Percentiles rank a stretch among this genome's conserved stretches.
phyloP scores from a whole-genome alignment of 2,888 invertebrate species.

The Galeopsomyia nigrocyanea region DNA sequence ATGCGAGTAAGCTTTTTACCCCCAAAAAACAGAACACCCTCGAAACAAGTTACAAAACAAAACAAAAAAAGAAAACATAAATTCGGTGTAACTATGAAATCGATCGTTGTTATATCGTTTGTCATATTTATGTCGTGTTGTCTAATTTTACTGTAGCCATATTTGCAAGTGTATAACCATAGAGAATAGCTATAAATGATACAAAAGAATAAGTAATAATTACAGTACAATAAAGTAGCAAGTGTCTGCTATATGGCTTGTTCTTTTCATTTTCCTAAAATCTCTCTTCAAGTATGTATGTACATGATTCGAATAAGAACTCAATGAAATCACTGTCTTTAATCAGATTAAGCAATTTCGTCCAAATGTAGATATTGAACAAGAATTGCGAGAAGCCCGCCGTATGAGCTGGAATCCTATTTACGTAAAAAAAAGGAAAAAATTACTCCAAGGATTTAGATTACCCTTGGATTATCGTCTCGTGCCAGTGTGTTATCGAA shows the following conservation, averaged over 20 bases:
- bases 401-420: conserved; percentile 6
- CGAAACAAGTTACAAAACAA: no score
- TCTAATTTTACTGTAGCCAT: conserved; percentile 63
- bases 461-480: no score
- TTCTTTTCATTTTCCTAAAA: conserved; percentile 8
- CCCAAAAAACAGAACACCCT: conserved; percentile 30
- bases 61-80: conserved; percentile 26
- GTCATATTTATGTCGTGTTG: conserved; percentile 65
- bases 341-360: conserved; percentile 6
- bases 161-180: conserved; percentile 58
- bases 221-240: conserved; percentile 47
- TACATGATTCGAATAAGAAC: no score
- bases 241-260: conserved; percentile 37
- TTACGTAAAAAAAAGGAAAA: conserved; percentile 30
- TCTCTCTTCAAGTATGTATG: no score
- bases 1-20: conserved; percentile 33
- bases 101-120: conserved; percentile 64
- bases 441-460: conserved; percentile 33
- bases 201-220: conserved; percentile 37
- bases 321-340: neutral
- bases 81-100: conserved; percentile 58
- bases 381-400: conserved; percentile 16
- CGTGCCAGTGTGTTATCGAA: no score
- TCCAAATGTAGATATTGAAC: conserved; percentile 3
- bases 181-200: conserved; percentile 50